Percentiles rank a stretch among this genome's conserved stretches.
These are phyloP conservation scores for Caenorhabditis panamensis DNA, from an alignment of 2,888 invertebrate species.

Conservation along the genomic window DNA sequence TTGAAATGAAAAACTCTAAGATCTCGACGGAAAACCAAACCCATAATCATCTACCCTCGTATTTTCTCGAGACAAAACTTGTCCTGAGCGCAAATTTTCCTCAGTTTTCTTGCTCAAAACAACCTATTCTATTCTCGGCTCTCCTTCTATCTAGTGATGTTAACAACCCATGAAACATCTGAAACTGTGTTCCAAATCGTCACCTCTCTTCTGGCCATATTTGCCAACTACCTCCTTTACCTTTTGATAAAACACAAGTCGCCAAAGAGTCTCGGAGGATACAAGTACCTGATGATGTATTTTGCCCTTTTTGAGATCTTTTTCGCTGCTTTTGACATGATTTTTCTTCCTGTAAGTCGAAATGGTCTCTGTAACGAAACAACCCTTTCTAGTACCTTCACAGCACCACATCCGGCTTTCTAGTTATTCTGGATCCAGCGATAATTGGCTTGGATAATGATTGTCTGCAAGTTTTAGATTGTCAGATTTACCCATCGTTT, in stretches of 20 bases:
- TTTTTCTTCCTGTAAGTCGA: neutral
- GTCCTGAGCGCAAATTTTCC: no score
- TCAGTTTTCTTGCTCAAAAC: no score
- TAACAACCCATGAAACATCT: neutral
- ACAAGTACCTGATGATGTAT: conserved; percentile 11
- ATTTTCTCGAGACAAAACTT: no score
- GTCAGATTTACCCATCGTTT: neutral
- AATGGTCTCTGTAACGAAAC: neutral
- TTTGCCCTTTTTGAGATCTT: conserved; percentile 11
- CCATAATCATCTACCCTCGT: no score
- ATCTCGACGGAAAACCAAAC: no score
- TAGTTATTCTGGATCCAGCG: conserved; percentile 7
- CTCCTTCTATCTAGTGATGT: no score
- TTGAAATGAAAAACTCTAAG: no score
- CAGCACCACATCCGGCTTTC: conserved; percentile 4
- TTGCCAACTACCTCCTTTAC: neutral
- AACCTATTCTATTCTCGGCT: no score
- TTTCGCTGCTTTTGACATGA: conserved; percentile 8
- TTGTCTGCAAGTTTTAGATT: neutral
- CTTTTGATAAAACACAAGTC: conserved; percentile 1
- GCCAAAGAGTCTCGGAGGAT: neutral
- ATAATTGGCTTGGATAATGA: neutral
- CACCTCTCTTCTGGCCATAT: neutral
- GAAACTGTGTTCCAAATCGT: conserved; percentile 8
- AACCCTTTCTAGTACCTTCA: neutral